Evolutionary conservation across 2,113 vertebrate genomes (phyloP).

Genomic region (Hyla sarda): DNA sequence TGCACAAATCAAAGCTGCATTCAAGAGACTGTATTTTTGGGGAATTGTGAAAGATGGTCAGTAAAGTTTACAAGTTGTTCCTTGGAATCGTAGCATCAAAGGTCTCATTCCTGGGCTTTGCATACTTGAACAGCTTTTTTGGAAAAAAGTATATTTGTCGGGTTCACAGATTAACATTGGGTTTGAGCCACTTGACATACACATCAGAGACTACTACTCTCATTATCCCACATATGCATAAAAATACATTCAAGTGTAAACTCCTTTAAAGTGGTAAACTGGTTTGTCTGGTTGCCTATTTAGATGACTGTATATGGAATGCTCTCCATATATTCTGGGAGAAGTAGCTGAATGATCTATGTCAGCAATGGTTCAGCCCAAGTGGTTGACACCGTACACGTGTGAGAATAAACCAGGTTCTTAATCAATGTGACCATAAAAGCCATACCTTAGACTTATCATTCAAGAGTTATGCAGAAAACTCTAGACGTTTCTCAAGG

Average conservation of each 20-base stretch:
- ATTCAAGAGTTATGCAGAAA: conserved; percentile 14
- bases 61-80: too few relatives aligned
- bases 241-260: not conserved
- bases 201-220: too few relatives aligned
- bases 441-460: not conserved
- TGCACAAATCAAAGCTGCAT: too few relatives aligned
- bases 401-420: not conserved
- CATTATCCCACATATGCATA: not conserved
- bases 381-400: not conserved
- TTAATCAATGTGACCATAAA: not conserved
- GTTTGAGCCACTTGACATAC: too few relatives aligned
- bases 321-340: not conserved
- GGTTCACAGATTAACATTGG: too few relatives aligned
- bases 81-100: too few relatives aligned
- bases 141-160: too few relatives aligned
- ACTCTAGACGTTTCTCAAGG: not conserved
- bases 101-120: too few relatives aligned
- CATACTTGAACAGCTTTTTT: too few relatives aligned
- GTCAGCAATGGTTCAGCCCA: not conserved
- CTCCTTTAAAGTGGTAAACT: not conserved
- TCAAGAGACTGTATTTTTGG: too few relatives aligned
- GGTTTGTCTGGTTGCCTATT: not conserved
- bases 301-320: not conserved
- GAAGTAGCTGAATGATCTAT: not conserved
- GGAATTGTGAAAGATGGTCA: too few relatives aligned